Evolutionary conservation across 2,888 invertebrate species (phyloP), one percentile per base, ranked within the genome.

Genomic region (Malthinus seriepunctatus): DNA sequence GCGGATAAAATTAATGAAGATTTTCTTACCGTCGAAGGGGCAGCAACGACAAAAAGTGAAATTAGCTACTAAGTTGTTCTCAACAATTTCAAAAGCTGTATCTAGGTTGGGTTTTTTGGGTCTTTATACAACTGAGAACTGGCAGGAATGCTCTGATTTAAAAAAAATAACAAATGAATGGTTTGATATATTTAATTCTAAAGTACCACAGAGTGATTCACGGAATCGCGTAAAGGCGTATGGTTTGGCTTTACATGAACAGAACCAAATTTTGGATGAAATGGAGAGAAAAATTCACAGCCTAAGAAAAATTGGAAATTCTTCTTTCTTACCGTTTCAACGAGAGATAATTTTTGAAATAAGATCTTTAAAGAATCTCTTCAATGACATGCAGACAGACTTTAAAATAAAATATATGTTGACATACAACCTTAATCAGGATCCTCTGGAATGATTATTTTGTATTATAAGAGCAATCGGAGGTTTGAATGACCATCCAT

Each of bases 131-230:
- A 51, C 10, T 52, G 58, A 34, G 14, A 12, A 55, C 11, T 55
- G 55, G 50, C 8, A n/a, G 11, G 53, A 62, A 23, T 46, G 54
- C n/a, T 44, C 47, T 15, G 31, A 49, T 34, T 56, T 60, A 12
- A 9, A 58, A 12, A 51, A 55, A 47, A 11, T 32, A 9, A 15
- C 52, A 3, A 47, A 47, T 47, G 61, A 56, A 2, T 65, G 65
- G 65, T 64, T 64, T 38, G 64, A 64, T 46, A 10, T 65, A 23
- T 65, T 64, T 32, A 64, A 64, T 32, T 35, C 61, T 1, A 56
- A 52, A 50, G 32, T 57, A 3, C 47, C 56, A 32, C 10, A 10
- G 15, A 52, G 49, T 34, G 63, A 66, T 35, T 59, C 53, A 0
- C 35, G 54, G 32, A 34, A 38, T 1, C 42, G 54, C 37, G 59